Percentiles rank a stretch among this genome's conserved stretches.
Evolutionary conservation across 2,888 invertebrate genomes (phyloP).

Genomic region (Chaetogeoica ovagalla): DNA sequence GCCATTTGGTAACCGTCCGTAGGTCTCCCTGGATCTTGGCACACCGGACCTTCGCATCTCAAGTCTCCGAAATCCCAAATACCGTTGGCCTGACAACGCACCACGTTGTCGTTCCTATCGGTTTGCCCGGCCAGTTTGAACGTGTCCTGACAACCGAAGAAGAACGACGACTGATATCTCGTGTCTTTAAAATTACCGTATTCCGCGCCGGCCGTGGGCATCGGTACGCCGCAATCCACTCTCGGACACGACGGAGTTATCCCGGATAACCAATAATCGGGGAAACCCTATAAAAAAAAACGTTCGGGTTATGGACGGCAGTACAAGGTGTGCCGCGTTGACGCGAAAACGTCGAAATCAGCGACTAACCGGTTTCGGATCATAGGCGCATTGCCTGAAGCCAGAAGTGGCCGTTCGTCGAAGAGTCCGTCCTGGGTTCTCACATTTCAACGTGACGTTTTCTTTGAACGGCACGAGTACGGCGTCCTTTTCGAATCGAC

Average conservation of each 20-base stretch:
- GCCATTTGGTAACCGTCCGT: constrained; percentile 80
- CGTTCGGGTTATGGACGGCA: background rate
- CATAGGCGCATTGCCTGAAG: constrained; percentile 93
- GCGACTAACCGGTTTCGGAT: constrained; percentile 76
- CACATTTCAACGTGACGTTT: constrained; percentile 84
- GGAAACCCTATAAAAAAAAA: constrained; percentile 67
- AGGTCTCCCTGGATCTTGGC: constrained; percentile 92
- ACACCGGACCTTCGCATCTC: constrained; percentile 94
- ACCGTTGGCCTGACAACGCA: constrained; percentile 87
- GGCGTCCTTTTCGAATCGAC: constrained; percentile 78
- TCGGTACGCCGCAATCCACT: constrained; percentile 87
- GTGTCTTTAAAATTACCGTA: constrained; percentile 88
- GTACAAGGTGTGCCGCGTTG: background rate
- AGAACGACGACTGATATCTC: constrained; percentile 89
- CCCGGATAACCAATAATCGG: constrained; percentile 90
- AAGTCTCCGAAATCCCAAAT: constrained; percentile 97
- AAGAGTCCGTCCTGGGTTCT: constrained; percentile 74
- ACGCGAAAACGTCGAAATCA: too few species aligned
- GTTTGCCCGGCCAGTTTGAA: constrained; percentile 88
- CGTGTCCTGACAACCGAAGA: constrained; percentile 94
- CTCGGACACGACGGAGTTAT: constrained; percentile 83
- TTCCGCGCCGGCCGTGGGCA: constrained; percentile 89
- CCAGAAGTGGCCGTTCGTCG: constrained; percentile 79
- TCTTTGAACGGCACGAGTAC: constrained; percentile 86
- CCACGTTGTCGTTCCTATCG: constrained; percentile 86